A percentile compares a stretch with the other conserved stretches of the same genome.
Evolutionary conservation across 2,113 vertebrate genomes (phyloP).

Genomic region (Elephantulus edwardii): DNA sequence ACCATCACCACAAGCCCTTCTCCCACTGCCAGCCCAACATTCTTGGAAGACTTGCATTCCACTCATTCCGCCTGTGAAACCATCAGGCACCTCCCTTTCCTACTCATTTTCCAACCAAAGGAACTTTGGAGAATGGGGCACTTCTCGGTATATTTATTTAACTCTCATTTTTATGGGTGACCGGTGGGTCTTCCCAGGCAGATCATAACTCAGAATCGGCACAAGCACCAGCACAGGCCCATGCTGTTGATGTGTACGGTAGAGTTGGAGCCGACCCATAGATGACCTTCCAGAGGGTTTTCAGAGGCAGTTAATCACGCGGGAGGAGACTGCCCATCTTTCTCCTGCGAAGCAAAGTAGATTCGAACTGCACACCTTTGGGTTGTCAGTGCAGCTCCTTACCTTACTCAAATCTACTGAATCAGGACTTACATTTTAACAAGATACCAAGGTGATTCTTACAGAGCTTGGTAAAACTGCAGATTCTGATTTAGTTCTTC

Average conservation of each 20-base stretch:
- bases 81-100: slow-evolving; percentile 18
- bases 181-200: background rate
- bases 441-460: background rate
- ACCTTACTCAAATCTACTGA: background rate
- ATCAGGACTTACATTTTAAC: background rate
- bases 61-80: slow-evolving; percentile 12
- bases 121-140: background rate
- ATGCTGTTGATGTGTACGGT: no score
- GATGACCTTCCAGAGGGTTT: no score
- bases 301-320: no score
- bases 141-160: background rate
- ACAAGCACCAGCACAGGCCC: background rate
- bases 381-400: no score
- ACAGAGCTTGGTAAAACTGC: no score
- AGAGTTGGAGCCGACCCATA: background rate
- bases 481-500: no score
- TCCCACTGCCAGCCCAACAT: background rate
- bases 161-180: background rate
- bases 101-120: slow-evolving; percentile 45
- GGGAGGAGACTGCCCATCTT: no score
- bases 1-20: background rate
- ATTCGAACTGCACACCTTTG: no score
- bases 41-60: slow-evolving; percentile 17
- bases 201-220: background rate
- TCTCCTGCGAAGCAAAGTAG: no score